phyloP scores from a whole-genome alignment of 2,113 vertebrate genomes.

The Festucalex cinctus region DNA sequence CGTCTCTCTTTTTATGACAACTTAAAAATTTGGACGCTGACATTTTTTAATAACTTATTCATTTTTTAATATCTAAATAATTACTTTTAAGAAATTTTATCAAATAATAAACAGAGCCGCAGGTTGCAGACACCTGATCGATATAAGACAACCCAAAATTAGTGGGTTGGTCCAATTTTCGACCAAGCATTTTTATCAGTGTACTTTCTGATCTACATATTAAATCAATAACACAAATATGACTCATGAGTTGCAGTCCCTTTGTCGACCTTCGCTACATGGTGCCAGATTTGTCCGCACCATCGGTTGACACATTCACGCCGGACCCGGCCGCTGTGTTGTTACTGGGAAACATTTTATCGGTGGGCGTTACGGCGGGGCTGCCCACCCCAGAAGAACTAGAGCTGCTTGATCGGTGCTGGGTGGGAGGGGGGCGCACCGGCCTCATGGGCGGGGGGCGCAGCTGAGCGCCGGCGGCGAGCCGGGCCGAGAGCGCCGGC shows the following conservation, averaged over 20 bases:
- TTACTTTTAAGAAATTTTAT: no score
- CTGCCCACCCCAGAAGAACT: constrained; percentile 93
- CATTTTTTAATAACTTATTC: no score
- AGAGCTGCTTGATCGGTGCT: constrained; percentile 93
- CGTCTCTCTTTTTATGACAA: no score
- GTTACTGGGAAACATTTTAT: constrained; percentile 88
- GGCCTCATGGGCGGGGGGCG: constrained; percentile 86
- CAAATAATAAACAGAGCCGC: no score
- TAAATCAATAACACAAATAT: background rate
- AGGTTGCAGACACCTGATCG: no score
- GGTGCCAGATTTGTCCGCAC: constrained; percentile 85
- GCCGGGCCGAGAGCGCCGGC: constrained; percentile 84
- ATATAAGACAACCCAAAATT: no score
- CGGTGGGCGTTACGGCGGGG: constrained; percentile 90
- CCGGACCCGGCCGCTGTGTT: constrained; percentile 45
- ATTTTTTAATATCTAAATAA: no score
- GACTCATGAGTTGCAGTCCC: background rate
- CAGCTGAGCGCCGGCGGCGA: constrained; percentile 87
- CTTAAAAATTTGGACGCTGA: no score
- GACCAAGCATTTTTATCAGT: no score
- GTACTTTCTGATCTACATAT: background rate
- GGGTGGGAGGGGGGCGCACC: constrained; percentile 76
- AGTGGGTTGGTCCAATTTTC: no score
- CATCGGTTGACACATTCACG: constrained; percentile 44
- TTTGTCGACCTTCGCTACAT: constrained; percentile 73